Evolutionary conservation across 2,113 vertebrate genomes (phyloP).

Genomic region (Hippocampus mohnikei): DNA sequence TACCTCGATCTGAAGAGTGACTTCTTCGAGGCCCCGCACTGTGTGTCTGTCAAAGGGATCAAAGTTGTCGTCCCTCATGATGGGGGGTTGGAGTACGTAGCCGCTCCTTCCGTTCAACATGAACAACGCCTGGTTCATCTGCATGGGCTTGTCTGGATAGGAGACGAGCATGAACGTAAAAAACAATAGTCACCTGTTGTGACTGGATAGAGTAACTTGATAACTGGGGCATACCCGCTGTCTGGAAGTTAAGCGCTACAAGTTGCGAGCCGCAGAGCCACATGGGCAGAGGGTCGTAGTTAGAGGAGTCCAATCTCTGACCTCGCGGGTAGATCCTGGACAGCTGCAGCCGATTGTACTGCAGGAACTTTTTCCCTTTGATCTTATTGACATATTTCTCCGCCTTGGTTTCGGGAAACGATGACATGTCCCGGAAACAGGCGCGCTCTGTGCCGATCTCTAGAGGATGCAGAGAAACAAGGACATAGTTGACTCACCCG

Average conservation of each 20-base stretch:
- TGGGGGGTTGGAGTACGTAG: slow-evolving; percentile 87
- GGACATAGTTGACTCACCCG: not conserved
- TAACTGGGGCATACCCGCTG: slow-evolving; percentile 79
- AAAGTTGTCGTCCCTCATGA: slow-evolving; percentile 92
- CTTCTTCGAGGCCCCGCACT: slow-evolving; percentile 76
- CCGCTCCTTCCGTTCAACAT: slow-evolving; percentile 88
- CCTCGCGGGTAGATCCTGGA: slow-evolving; percentile 97
- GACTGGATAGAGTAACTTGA: not conserved
- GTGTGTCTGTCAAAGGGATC: slow-evolving; percentile 93
- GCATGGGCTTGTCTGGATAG: slow-evolving; percentile 92
- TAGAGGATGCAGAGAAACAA: slow-evolving; percentile 47
- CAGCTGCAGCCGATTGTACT: slow-evolving; percentile 96
- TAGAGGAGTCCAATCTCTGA: slow-evolving; percentile 95
- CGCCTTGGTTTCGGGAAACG: slow-evolving; percentile 96
- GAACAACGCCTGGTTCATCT: slow-evolving; percentile 99
- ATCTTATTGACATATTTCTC: slow-evolving; percentile 95
- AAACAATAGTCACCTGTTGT: not conserved
- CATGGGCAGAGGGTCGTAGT: slow-evolving; percentile 97
- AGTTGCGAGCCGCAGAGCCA: slow-evolving; percentile 98
- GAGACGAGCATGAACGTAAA: not conserved
- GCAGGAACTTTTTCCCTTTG: slow-evolving; percentile 96
- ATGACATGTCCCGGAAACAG: slow-evolving; percentile 97
- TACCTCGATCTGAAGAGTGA: slow-evolving; percentile 83
- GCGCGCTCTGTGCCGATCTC: slow-evolving; percentile 94
- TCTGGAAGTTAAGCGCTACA: slow-evolving; percentile 98